Evolutionary conservation across 2,888 invertebrate genomes (phyloP).

Genomic region (Parnassius apollo): DNA sequence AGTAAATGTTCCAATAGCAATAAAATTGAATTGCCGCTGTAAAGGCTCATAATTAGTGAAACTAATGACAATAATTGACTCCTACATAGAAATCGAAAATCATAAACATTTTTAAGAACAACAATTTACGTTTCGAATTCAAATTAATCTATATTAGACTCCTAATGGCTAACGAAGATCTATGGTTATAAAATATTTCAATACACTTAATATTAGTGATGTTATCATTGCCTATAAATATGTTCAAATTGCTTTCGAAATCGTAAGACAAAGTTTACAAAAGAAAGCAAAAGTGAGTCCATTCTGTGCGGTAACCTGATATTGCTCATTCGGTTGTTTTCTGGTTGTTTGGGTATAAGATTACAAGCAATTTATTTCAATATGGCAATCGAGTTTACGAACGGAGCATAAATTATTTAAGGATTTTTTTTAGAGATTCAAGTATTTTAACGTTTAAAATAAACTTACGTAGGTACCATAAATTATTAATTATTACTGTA

Average conservation of each 20-base stretch:
- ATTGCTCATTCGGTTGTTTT: constrained; percentile 77
- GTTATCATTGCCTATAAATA: constrained; percentile 42
- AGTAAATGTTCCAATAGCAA: constrained; percentile 65
- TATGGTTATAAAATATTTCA: constrained; percentile 31
- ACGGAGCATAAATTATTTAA: constrained; percentile 57
- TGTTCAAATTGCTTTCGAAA: constrained; percentile 53
- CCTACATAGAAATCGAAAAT: constrained; percentile 60
- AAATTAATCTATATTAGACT: constrained; percentile 44
- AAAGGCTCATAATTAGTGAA: constrained; percentile 75
- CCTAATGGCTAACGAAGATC: constrained; percentile 31
- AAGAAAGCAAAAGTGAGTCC: constrained; percentile 56
- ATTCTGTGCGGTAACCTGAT: constrained; percentile 72
- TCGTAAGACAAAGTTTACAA: constrained; percentile 50
- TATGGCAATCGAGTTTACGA: constrained; percentile 75
- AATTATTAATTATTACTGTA: neutral
- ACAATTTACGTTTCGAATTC: constrained; percentile 47
- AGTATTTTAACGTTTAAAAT: constrained; percentile 50
- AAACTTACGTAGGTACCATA: constrained; percentile 19
- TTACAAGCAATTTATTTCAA: constrained; percentile 79
- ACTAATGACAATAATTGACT: constrained; percentile 71
- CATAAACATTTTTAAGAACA: constrained; percentile 50
- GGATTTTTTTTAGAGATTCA: constrained; percentile 24
- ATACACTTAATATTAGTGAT: constrained; percentile 29
- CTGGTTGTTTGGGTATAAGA: constrained; percentile 79
- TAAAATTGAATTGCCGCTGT: constrained; percentile 71